phyloP scores from a whole-genome alignment of 1,140 invertebrate genomes.

The Habropoda laboriosa region DNA sequence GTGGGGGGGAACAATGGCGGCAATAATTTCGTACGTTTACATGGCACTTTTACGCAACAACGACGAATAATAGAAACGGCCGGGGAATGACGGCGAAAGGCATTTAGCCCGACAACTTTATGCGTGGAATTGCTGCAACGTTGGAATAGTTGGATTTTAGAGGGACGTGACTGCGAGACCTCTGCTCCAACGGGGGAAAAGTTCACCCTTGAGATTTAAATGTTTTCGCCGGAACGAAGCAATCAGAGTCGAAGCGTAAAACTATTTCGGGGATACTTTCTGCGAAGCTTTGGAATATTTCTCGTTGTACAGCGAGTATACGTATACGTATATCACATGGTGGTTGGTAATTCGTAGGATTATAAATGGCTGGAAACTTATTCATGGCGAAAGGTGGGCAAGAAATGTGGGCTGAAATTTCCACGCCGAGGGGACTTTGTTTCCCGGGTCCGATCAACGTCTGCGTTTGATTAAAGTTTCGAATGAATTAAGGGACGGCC shows the following conservation, averaged over 20 bases:
- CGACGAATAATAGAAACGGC: background rate
- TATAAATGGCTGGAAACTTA: background rate
- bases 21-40: slow-evolving; percentile 16
- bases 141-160: background rate
- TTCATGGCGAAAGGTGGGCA: background rate
- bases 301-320: no score
- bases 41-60: background rate
- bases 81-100: background rate
- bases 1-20: background rate
- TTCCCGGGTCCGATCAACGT: no score
- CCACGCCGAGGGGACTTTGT: background rate
- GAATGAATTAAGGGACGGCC: background rate
- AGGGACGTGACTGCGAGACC: background rate
- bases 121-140: background rate
- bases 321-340: no score
- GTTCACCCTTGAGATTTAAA: background rate
- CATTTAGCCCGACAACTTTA: background rate
- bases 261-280: background rate
- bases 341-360: no score
- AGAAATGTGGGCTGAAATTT: background rate
- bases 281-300: background rate
- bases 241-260: background rate
- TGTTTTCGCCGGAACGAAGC: background rate
- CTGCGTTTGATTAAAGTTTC: background rate
- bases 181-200: background rate